Base-by-base conservation (phyloP, 2,888 invertebrate species). In the Aphrophora alni region DNA sequence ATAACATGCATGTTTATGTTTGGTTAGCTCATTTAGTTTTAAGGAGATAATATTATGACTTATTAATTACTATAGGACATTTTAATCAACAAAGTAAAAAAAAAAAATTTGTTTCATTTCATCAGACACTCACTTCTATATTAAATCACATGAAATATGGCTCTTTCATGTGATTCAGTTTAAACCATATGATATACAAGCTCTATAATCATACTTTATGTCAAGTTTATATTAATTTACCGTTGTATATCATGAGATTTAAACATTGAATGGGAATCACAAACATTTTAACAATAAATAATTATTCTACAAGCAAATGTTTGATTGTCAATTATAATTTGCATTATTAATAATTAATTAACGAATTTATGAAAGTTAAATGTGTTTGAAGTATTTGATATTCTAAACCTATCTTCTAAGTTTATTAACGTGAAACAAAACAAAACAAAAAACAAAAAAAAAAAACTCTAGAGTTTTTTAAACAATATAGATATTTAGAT, bases 11-110 rank as follows among this genome's bases (percentile, higher is more conserved):
- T 59, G 59, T 59, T 21, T 59, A n/a, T 59, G 59, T 59, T 59
- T n/a, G n/a, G 59, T 59, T 59, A 59, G 59, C 59, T 59, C 59
- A 59, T 59, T 59, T 59, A 59, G 59, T 59, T 59, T 3, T 59
- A 59, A 59, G 59, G 59, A 21, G n/a, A 59, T 59, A 59, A 59
- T 21, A 59, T 59, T 21, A 59, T 44, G 2, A 44, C 44, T 59
- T 21, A 59, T 14, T 59, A 21, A 59, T 59, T 59, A n/a, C n/a
- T n/a, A 21, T 59, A 59, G 59, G n/a, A 59, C 14, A 8, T 44
- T 44, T 44, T 14, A 44, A 44, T 44, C 12, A 44, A 44, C 12
- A 44, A 44, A 8, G 44, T 44, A 8, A 8, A 2, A 14, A 44
- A 44, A n/a, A 14, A 10, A 2, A 8, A 8, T 14, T 44, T 44